Conservation (phyloP, 2,888 invertebrate genomes). For the Kuschelorhynchus macadamiae region DNA sequence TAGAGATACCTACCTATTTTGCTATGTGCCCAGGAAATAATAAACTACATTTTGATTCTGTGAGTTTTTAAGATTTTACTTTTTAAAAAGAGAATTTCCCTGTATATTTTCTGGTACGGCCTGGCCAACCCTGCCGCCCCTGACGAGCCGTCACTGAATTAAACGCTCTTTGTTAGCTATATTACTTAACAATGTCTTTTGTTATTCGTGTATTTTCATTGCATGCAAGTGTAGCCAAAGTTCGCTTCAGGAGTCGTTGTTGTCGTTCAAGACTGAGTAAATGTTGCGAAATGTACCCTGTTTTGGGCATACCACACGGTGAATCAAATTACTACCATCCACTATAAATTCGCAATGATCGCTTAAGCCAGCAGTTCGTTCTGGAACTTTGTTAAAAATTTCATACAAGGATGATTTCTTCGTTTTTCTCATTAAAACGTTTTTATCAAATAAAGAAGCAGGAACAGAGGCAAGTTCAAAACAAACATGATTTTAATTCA, state of each 20-base stretch:
- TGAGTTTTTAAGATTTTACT: too few relatives aligned
- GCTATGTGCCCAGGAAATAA: too few relatives aligned
- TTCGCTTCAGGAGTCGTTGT: slow-evolving; percentile 16
- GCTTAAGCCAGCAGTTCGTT: slow-evolving; percentile 13
- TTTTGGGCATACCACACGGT: slow-evolving; percentile 23
- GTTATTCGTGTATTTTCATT: slow-evolving; percentile 16
- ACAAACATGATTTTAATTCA: too few relatives aligned
- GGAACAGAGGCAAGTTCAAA: too few relatives aligned
- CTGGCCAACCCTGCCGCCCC: too few relatives aligned
- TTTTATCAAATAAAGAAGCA: too few relatives aligned
- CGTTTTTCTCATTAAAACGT: slow-evolving; percentile 29
- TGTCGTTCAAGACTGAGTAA: slow-evolving; percentile 18
- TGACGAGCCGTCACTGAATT: too few relatives aligned
- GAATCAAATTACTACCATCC: slow-evolving; percentile 24
- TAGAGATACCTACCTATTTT: too few relatives aligned
- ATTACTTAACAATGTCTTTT: slow-evolving; percentile 28
- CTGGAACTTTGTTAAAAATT: slow-evolving; percentile 24
- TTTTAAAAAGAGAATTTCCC: too few relatives aligned
- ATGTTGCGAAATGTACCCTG: slow-evolving; percentile 18
- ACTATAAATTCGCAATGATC: slow-evolving; percentile 10
- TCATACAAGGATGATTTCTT: too few relatives aligned
- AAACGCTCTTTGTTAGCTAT: slow-evolving; percentile 25
- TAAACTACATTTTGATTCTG: too few relatives aligned
- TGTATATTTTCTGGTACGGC: too few relatives aligned
- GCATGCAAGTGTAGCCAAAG: slow-evolving; percentile 17